Evolutionary conservation across 2,888 invertebrate genomes (phyloP).

Genomic region (Piscicola geometra): DNA sequence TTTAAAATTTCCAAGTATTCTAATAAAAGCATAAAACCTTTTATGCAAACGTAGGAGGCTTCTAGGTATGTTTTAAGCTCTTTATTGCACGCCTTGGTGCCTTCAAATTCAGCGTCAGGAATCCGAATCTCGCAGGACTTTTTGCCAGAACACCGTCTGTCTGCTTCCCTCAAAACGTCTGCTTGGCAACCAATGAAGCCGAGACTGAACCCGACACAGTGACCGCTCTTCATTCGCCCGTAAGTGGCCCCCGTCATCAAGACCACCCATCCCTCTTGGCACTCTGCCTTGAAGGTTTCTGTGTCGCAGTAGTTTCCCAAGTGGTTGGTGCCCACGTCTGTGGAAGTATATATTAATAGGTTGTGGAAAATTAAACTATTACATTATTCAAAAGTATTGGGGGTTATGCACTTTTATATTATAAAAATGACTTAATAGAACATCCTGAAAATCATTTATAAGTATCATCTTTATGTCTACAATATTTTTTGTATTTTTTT

Average conservation of each 20-base stretch:
- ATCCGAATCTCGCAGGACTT: conserved; percentile 18
- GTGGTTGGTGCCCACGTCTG: background rate
- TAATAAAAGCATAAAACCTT: conserved; percentile 13
- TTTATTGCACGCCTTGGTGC: conserved; percentile 20
- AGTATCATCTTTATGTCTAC: no score
- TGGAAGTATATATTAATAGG: background rate
- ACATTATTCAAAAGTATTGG: background rate
- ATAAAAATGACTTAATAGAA: background rate
- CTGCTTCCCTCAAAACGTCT: conserved; percentile 29
- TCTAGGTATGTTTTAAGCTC: conserved; percentile 31
- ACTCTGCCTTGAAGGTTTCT: conserved; percentile 31
- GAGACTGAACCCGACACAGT: conserved; percentile 33
- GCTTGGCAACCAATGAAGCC: conserved; percentile 31
- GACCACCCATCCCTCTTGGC: conserved; percentile 33
- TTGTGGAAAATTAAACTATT: background rate
- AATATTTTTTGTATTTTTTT: no score
- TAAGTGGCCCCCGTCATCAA: conserved; percentile 31
- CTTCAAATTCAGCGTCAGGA: conserved; percentile 29
- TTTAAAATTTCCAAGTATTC: no score
- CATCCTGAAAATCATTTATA: no score
- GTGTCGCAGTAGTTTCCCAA: conserved; percentile 34
- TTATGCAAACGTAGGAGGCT: conserved; percentile 21
- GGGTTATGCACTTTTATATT: background rate
- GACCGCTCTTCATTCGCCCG: conserved; percentile 35
- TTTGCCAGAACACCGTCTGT: conserved; percentile 39